A percentile compares a stretch with the other conserved stretches of the same genome.
Evolutionary conservation across 2,113 vertebrate genomes (phyloP).

Genomic region (Nasalis larvatus): DNA sequence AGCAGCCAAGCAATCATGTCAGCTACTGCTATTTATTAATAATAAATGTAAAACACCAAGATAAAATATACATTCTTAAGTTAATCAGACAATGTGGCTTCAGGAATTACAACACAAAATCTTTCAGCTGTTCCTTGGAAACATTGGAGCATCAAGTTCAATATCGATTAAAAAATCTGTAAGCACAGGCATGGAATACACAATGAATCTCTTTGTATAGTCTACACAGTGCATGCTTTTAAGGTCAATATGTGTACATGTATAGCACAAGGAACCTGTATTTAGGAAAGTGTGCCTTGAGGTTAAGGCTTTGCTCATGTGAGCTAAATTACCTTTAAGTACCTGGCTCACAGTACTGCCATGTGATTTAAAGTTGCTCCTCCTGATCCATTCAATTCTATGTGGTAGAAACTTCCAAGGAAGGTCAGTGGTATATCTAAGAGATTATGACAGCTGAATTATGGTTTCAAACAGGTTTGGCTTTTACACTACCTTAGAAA

Average conservation of each 20-base stretch:
- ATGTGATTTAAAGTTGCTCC: constrained; percentile 71
- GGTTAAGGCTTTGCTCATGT: constrained; percentile 76
- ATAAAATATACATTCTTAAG: constrained; percentile 69
- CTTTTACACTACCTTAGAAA: constrained; percentile 77
- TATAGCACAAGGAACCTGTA: constrained; percentile 59
- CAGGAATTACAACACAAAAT: constrained; percentile 71
- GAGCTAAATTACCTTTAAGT: constrained; percentile 72
- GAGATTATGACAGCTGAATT: constrained; percentile 80
- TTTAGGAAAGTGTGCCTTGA: constrained; percentile 67
- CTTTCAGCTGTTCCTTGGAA: constrained; percentile 70
- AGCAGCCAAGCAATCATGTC: constrained; percentile 59
- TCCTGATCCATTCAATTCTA: constrained; percentile 73
- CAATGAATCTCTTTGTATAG: constrained; percentile 61
- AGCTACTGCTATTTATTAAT: constrained; percentile 69
- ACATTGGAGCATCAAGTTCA: constrained; percentile 52
- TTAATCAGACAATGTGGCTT: constrained; percentile 57
- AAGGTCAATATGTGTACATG: constrained; percentile 46
- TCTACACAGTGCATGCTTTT: constrained; percentile 54
- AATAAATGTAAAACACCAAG: constrained; percentile 69
- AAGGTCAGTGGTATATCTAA: constrained; percentile 81
- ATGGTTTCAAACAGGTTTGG: constrained; percentile 77
- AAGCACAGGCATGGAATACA: constrained; percentile 40
- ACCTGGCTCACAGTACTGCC: constrained; percentile 61
- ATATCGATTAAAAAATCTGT: constrained; percentile 65
- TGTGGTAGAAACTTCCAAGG: constrained; percentile 75